These are phyloP conservation scores for Spermophilus dauricus DNA, from an alignment of 2,113 vertebrate genomes.

Conservation along the genomic window DNA sequence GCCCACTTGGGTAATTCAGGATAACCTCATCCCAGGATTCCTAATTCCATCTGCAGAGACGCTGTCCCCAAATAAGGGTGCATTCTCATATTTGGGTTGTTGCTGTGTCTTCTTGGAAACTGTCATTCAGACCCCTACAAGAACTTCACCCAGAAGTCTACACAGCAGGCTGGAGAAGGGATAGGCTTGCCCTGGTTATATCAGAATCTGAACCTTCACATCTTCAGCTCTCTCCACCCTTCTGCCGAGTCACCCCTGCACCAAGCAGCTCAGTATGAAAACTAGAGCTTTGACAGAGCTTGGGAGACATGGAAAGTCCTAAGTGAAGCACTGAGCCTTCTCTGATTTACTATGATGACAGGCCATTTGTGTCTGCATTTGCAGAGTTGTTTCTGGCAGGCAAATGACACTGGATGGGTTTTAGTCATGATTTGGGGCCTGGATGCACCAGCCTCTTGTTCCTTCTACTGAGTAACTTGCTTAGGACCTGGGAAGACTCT, in stretches of 20 bases:
- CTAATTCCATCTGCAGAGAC: neutral
- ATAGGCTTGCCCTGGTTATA: accelerated
- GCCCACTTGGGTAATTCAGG: accelerated
- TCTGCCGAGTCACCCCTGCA: neutral
- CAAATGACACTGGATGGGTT: neutral
- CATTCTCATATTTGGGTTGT: neutral
- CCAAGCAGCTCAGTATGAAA: neutral
- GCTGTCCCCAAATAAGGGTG: neutral
- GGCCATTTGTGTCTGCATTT: neutral
- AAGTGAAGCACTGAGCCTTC: neutral
- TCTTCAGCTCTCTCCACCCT: neutral
- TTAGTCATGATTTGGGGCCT: neutral
- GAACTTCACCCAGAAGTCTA: neutral
- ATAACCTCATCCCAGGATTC: neutral
- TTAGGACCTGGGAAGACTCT: neutral
- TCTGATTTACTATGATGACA: neutral
- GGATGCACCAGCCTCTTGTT: accelerated
- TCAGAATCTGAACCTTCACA: neutral
- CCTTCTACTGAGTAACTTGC: neutral
- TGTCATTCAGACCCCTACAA: accelerated
- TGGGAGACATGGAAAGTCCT: neutral
- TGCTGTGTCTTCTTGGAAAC: neutral
- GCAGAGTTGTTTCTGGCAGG: accelerated
- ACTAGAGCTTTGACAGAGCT: neutral
- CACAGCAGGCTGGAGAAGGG: accelerated